These are phyloP conservation scores for Arvicanthis niloticus DNA, from an alignment of 2,113 vertebrate species.

Conservation along the genomic window DNA sequence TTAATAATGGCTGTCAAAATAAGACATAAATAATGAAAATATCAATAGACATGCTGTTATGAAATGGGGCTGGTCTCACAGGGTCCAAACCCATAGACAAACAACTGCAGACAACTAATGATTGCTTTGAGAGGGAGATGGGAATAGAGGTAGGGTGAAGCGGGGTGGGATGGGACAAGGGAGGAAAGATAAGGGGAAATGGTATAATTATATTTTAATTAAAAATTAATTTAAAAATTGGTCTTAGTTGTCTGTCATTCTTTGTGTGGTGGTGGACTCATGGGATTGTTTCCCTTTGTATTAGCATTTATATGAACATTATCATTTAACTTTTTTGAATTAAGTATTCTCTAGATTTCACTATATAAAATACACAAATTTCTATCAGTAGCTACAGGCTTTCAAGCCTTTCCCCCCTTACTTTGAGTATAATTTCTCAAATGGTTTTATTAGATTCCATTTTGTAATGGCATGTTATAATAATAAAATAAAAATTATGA, in stretches of 20 bases:
- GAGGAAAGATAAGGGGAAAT: not conserved
- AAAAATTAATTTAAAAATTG: not conserved
- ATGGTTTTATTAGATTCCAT: constrained; percentile 2
- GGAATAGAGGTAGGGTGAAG: too few species aligned
- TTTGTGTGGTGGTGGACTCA: not conserved
- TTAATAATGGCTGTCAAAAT: not conserved
- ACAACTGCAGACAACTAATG: not conserved
- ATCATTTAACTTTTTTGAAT: not conserved
- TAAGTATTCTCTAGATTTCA: not conserved
- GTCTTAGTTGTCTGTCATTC: not conserved
- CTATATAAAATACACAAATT: not conserved
- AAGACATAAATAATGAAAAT: not conserved
- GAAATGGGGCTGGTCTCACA: too few species aligned
- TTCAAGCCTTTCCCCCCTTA: not conserved
- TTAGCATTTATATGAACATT: not conserved
- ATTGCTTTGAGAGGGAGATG: not conserved
- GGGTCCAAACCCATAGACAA: not conserved
- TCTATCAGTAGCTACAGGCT: not conserved
- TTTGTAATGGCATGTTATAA: not conserved
- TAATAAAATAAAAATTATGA: constrained; percentile 24
- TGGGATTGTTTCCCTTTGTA: too few species aligned
- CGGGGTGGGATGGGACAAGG: not conserved
- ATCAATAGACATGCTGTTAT: not conserved
- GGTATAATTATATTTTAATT: not conserved
- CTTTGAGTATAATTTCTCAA: not conserved